Conservation (phyloP, 2,113 vertebrate species). For the Vulpes ferrilata region DNA sequence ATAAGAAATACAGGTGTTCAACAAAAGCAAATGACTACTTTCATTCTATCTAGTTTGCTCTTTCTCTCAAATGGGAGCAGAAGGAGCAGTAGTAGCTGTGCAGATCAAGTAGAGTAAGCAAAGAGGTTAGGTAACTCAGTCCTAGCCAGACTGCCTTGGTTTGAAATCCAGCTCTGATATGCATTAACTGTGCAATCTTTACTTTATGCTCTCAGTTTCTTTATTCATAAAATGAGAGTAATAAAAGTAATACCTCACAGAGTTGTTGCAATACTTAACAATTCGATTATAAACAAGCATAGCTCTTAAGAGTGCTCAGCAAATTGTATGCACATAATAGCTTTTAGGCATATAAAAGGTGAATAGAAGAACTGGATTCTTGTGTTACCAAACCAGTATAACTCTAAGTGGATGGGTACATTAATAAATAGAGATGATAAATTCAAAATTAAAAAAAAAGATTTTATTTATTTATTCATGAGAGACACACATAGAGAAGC, state of each 20-base stretch:
- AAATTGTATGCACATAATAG: background rate
- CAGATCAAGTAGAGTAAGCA: background rate
- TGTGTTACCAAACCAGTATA: background rate
- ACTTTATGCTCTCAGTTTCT: background rate
- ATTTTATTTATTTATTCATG: too few species aligned
- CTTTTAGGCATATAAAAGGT: background rate
- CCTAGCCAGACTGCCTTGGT: background rate
- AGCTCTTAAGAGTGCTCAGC: background rate
- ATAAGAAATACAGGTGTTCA: constrained; percentile 1
- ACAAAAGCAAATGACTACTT: background rate
- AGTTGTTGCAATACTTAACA: background rate
- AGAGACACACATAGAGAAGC: too few species aligned
- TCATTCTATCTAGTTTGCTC: background rate
- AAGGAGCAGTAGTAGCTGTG: background rate
- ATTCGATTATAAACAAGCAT: background rate
- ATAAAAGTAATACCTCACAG: background rate
- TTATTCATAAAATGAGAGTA: background rate
- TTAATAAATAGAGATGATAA: background rate
- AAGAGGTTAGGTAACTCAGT: background rate
- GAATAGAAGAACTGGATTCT: background rate
- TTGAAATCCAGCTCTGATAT: background rate
- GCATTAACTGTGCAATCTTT: background rate
- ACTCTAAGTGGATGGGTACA: background rate
- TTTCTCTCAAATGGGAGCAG: background rate
- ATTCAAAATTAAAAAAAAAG: background rate